Evolutionary conservation across 2,888 invertebrate species (phyloP).

Genomic region (Dexiosoma caninum): DNA sequence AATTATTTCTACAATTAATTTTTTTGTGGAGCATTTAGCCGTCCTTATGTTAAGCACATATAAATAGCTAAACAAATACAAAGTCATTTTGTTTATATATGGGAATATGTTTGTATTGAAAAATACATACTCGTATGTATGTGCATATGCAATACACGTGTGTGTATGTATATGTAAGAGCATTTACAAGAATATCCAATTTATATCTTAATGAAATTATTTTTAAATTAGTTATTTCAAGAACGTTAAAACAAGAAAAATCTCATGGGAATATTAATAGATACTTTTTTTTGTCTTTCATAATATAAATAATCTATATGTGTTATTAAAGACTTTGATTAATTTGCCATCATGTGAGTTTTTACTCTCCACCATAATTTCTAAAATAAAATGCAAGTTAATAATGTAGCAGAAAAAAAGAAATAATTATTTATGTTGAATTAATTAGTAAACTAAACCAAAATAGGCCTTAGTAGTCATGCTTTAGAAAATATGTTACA

Average conservation of each 20-base stretch:
- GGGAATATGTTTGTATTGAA: constrained; percentile 33
- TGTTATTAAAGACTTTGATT: background rate
- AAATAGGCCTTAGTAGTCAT: background rate
- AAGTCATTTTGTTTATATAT: constrained; percentile 61
- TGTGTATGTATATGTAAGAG: constrained; percentile 17
- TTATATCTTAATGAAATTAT: constrained; percentile 35
- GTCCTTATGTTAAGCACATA: constrained; percentile 71
- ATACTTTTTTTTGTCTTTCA: no score
- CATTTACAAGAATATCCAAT: constrained; percentile 2
- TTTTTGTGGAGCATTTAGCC: constrained; percentile 78
- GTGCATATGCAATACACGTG: no score
- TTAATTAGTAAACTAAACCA: background rate
- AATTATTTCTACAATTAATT: constrained; percentile 82
- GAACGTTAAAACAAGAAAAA: background rate
- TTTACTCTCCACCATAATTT: constrained; percentile 51
- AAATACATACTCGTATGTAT: background rate
- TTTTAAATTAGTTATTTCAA: constrained; percentile 11
- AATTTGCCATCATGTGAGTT: constrained; percentile 27
- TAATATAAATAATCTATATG: no score
- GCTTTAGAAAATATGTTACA: background rate
- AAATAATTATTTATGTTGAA: background rate
- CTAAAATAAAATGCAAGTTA: background rate
- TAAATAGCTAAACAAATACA: constrained; percentile 59
- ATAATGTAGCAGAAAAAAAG: background rate
- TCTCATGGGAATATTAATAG: no score